Evolutionary conservation across 2,797 vertebrate species (phyloP).

Genomic region (Enoplosus armatus): DNA sequence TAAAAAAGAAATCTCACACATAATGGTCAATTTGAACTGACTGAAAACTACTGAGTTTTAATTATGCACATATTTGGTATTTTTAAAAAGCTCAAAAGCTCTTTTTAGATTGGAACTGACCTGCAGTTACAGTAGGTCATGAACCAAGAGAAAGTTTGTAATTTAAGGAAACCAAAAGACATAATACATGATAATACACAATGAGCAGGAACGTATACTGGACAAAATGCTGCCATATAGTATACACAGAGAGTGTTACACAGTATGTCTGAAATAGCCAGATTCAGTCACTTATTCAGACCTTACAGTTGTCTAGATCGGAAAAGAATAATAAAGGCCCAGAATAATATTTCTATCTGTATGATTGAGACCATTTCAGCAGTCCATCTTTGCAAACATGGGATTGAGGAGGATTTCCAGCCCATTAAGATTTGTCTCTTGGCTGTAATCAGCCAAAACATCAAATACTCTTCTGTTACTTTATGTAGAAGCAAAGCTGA

Average conservation of each 20-base stretch:
- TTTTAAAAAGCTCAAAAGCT: no score
- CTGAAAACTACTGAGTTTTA: background rate
- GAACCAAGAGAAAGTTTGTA: no score
- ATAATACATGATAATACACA: background rate
- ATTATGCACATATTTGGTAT: no score
- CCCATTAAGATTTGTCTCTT: background rate
- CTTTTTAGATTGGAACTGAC: background rate
- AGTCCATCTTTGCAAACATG: background rate
- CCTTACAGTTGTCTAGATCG: no score
- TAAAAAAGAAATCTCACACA: background rate
- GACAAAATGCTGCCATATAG: background rate
- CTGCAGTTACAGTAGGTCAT: background rate
- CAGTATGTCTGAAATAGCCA: no score
- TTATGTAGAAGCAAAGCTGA: background rate
- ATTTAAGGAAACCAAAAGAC: background rate
- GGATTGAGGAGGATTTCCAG: background rate
- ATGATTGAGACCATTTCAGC: background rate
- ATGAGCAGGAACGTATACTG: background rate
- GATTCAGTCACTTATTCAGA: no score
- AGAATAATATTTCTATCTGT: background rate
- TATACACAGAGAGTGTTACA: no score
- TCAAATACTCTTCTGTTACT: background rate
- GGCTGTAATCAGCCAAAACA: background rate
- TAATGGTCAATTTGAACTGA: background rate
- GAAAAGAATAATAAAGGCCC: no score